A percentile compares a stretch with the other conserved stretches of the same genome.
Evolutionary conservation across 2,113 vertebrate genomes (phyloP).

Genomic region (Aptenodytes forsteri): DNA sequence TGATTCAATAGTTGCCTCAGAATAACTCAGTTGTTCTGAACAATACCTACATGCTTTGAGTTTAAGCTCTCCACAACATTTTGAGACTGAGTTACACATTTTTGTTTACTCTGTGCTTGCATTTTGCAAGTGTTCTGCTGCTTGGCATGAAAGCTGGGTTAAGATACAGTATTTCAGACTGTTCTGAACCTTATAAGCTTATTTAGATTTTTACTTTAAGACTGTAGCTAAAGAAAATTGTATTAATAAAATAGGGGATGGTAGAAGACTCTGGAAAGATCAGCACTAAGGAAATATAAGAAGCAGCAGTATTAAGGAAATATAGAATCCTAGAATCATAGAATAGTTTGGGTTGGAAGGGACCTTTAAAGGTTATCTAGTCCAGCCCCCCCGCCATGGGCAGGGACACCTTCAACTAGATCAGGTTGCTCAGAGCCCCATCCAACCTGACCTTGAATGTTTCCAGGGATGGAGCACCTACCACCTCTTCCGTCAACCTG

Average conservation of each 20-base stretch:
- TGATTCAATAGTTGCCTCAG: not conserved
- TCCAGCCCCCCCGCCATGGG: not conserved
- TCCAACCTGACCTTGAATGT: not conserved
- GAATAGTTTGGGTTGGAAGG: not conserved
- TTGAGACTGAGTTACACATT: not conserved
- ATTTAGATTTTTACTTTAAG: not conserved
- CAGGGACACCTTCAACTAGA: not conserved
- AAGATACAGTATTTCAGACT: not conserved
- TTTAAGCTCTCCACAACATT: not conserved
- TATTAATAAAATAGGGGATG: not conserved
- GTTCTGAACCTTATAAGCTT: not conserved
- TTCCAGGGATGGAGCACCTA: not conserved
- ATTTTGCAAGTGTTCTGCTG: not conserved
- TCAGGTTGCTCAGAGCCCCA: not conserved
- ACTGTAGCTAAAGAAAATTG: not conserved
- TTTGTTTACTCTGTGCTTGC: not conserved
- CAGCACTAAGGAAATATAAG: not conserved
- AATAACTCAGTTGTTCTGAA: not conserved
- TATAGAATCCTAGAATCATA: not conserved
- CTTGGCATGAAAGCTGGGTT: not conserved
- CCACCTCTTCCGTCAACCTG: not conserved
- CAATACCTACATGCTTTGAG: too few species aligned
- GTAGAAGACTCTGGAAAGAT: not conserved
- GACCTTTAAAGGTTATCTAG: not conserved
- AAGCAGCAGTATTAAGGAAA: not conserved